Conservation (phyloP, 1,140 invertebrate genomes). For the Drosophila tsacasi region DNA sequence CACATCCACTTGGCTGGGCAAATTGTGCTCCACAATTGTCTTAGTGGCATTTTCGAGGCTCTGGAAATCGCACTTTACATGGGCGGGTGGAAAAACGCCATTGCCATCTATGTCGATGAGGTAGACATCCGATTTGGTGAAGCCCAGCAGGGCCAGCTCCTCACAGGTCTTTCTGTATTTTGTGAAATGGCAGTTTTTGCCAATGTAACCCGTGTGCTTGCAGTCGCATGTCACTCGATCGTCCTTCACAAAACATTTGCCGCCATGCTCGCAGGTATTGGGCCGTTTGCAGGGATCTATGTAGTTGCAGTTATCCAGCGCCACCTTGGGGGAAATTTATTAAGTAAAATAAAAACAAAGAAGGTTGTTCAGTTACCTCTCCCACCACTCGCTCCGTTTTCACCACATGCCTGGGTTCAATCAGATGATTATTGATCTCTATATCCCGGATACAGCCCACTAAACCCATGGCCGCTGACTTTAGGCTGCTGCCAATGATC, state of each 20-base stretch:
- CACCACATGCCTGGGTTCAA: constrained; percentile 91
- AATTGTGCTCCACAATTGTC: constrained; percentile 96
- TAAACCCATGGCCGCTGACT: constrained; percentile 89
- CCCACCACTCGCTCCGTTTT: constrained; percentile 92
- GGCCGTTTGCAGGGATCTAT: constrained; percentile 95
- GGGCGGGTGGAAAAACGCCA: constrained; percentile 94
- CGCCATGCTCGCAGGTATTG: constrained; percentile 96
- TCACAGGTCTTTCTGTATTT: constrained; percentile 96
- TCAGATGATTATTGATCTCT: constrained; percentile 90
- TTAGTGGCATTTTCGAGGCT: constrained; percentile 94
- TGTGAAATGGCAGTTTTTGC: constrained; percentile 97
- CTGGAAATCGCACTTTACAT: constrained; percentile 96
- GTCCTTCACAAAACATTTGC: constrained; percentile 94
- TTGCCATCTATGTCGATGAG: constrained; percentile 97
- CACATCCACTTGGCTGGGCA: constrained; percentile 95
- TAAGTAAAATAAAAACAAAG: not conserved
- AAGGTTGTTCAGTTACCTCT: constrained; percentile 85
- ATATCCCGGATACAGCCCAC: constrained; percentile 96
- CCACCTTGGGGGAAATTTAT: constrained; percentile 86
- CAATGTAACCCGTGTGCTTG: constrained; percentile 93
- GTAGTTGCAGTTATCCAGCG: constrained; percentile 95
- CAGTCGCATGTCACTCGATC: constrained; percentile 95
- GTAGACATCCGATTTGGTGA: constrained; percentile 95
- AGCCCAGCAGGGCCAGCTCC: constrained; percentile 93
- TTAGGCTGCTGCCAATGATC: constrained; percentile 91